These are phyloP conservation scores for Ciconia maguari DNA, from an alignment of 2,113 vertebrate species.

Conservation along the genomic window DNA sequence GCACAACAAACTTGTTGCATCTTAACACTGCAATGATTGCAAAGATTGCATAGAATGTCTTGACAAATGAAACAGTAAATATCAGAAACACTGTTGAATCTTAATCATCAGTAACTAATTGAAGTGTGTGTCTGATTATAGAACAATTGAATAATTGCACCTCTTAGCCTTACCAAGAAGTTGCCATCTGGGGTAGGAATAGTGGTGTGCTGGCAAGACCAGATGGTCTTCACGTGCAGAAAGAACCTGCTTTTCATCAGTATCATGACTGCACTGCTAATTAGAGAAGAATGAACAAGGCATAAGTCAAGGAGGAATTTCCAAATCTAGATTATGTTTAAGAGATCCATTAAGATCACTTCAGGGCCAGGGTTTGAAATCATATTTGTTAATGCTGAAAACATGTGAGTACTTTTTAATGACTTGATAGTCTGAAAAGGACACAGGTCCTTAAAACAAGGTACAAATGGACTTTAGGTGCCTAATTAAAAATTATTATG, in stretches of 20 bases:
- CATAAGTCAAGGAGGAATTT: not conserved
- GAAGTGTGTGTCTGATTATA: not conserved
- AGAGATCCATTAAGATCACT: not conserved
- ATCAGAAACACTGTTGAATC: not conserved
- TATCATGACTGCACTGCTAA: not conserved
- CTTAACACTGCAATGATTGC: not conserved
- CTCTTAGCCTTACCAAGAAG: conserved; percentile 26
- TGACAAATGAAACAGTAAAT: not conserved
- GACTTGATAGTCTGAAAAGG: not conserved
- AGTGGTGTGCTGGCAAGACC: not conserved
- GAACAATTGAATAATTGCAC: conserved; percentile 3
- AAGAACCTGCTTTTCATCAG: not conserved
- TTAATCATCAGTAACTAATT: not conserved
- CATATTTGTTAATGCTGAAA: not conserved
- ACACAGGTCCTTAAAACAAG: not conserved
- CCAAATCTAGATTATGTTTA: not conserved
- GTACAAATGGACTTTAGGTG: not conserved
- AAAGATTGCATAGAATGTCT: not conserved
- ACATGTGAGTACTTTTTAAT: not conserved
- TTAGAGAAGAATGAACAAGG: not conserved
- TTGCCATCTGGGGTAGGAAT: conserved; percentile 23
- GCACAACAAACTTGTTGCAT: not conserved
- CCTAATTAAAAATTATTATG: not conserved
- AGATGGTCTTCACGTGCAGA: conserved; percentile 14
- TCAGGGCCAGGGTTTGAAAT: not conserved